Base-by-base conservation (phyloP, 2,888 invertebrate genomes). In the Coronaproctus castanopsis region DNA sequence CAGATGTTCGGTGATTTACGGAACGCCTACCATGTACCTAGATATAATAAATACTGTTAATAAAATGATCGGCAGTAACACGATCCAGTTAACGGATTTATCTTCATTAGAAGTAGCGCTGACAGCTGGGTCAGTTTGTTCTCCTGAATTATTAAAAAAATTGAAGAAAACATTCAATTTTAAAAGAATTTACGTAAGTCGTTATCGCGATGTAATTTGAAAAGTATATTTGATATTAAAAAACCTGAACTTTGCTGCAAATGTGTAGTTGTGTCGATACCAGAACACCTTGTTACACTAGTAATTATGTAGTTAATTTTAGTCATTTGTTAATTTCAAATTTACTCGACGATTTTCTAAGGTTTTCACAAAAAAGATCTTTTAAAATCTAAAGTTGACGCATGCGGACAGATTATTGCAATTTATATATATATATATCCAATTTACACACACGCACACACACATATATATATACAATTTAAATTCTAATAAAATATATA, bases 21-120 rank as follows among this genome's bases (percentile, higher is more conserved):
- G 88, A 49, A 87, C 88, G 0, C 88, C 90, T 3, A 89, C 90
- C 2, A 89, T 89, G 89, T 85, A 85, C 70, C 79, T 86, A 18
- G 87, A 88, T 60, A 21, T 63, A 23, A 52, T 63, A 1, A 53
- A 22, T 2, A 52, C 54, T 36, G 21, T 55, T 8, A 56, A 57
- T 24, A 36, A 58, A 57, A 57, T 60, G 20, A 8, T 52, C 1
- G 24, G 54, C 3, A 56, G 52, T 55, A 61, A 60, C 14, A 18
- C 52, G 10, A 19, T 36, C 2, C 20, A 59, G 18, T 57, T 19
- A 20, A 20, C 36, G 8, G 54, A 57, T 49, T 21, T 57, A 23
- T 21, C 55, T 2, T 60, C 59, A 1, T 57, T 61, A 2, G 61
- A 59, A 55, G 70, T 76, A 52, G 85, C 83, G 0, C 69, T 84